A percentile compares a stretch with the other conserved stretches of the same genome.
phyloP scores from a whole-genome alignment of 2,113 vertebrate genomes.

The Tringa solitaria region DNA sequence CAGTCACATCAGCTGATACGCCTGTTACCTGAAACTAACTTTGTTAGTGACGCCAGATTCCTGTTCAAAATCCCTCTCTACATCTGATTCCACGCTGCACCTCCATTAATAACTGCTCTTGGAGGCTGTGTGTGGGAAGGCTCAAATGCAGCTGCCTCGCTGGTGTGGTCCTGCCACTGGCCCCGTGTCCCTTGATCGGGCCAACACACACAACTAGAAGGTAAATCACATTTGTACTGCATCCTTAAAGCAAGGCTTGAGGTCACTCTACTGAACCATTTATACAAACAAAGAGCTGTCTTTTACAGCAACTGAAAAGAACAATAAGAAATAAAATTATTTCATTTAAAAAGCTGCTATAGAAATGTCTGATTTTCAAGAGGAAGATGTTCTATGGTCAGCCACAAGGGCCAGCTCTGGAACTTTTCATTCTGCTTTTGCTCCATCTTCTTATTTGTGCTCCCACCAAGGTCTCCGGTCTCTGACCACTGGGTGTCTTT shows the following conservation, averaged over 20 bases:
- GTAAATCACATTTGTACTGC: background rate
- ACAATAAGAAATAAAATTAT: background rate
- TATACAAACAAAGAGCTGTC: background rate
- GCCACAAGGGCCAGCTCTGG: background rate
- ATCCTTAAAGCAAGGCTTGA: background rate
- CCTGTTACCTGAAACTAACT: background rate
- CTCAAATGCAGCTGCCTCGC: background rate
- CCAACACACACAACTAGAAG: background rate
- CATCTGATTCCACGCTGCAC: background rate
- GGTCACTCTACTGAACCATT: background rate
- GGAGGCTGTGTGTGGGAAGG: background rate
- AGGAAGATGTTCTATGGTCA: background rate
- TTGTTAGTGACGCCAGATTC: background rate
- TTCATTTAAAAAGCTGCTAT: background rate
- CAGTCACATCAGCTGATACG: background rate
- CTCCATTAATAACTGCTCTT: background rate
- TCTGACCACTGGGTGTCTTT: background rate
- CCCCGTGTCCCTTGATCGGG: background rate
- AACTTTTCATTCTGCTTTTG: background rate
- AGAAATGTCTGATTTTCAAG: background rate
- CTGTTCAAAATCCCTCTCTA: background rate
- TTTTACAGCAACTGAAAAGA: background rate
- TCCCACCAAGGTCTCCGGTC: background rate
- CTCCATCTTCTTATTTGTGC: background rate
- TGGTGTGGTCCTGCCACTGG: background rate